These are phyloP conservation scores for Euglossa dilemma DNA, from an alignment of 1,140 invertebrate species.

Conservation along the genomic window DNA sequence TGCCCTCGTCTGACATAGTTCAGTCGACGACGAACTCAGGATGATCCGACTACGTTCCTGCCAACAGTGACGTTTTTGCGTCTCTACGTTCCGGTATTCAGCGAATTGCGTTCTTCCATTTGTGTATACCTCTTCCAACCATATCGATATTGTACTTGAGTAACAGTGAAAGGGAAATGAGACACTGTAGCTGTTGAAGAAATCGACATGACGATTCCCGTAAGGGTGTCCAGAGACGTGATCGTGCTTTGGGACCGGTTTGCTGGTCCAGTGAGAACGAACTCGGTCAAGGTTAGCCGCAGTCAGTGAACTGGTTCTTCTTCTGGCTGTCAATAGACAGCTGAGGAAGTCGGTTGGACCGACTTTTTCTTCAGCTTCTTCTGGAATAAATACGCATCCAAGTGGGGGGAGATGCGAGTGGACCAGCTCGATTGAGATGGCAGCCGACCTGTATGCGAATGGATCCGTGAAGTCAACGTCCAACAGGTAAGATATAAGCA, in stretches of 20 bases:
- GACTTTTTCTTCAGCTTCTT: not conserved
- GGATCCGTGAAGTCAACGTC: constrained; percentile 72
- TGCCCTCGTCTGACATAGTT: constrained; percentile 79
- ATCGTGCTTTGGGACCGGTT: constrained; percentile 25
- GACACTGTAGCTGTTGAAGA: not conserved
- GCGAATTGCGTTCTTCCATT: not conserved
- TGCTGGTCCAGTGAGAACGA: constrained; percentile 24
- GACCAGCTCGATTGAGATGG: constrained; percentile 67
- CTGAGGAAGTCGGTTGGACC: not conserved
- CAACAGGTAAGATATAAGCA: constrained; percentile 68
- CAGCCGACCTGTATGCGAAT: constrained; percentile 76
- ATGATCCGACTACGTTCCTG: constrained; percentile 73
- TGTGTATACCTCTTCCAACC: not conserved
- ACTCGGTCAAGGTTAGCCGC: constrained; percentile 42
- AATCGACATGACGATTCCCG: constrained; percentile 17
- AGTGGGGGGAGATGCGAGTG: constrained; percentile 39
- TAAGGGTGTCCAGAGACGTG: not conserved
- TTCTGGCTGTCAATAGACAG: not conserved
- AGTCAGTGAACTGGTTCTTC: constrained; percentile 48
- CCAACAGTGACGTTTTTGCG: constrained; percentile 47
- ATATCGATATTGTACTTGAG: not conserved
- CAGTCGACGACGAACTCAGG: constrained; percentile 78
- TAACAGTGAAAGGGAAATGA: not conserved
- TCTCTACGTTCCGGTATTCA: constrained; percentile 6
- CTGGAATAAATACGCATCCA: not conserved